Conservation (phyloP, 2,113 vertebrate genomes). For the Colinus virginianus region DNA sequence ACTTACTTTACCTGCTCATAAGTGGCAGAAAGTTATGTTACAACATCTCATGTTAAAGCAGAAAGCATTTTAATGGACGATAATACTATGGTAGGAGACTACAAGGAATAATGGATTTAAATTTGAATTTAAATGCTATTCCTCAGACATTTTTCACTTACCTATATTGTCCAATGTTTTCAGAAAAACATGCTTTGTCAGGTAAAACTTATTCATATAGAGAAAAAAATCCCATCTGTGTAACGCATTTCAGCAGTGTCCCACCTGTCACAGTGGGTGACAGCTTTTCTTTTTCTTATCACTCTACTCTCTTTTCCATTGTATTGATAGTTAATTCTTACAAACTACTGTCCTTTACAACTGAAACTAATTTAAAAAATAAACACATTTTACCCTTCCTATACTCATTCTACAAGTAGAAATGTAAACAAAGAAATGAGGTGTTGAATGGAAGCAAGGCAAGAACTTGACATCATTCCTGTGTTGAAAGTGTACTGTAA, state of each 20-base stretch:
- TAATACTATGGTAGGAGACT: neutral
- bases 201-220: neutral
- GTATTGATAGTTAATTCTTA: neutral
- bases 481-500: neutral
- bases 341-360: neutral
- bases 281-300: neutral
- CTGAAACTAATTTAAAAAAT: neutral
- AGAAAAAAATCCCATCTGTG: neutral
- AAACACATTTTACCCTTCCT: neutral
- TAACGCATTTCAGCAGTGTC: neutral
- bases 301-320: neutral
- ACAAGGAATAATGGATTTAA: neutral
- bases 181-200: neutral
- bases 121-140: neutral
- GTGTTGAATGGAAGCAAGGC: neutral
- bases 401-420: neutral
- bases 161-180: neutral
- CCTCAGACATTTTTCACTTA: neutral
- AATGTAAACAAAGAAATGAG: neutral
- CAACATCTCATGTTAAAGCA: neutral
- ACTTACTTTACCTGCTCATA: constrained; percentile 31
- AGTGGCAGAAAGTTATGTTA: constrained; percentile 5
- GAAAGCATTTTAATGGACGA: constrained; percentile 11
- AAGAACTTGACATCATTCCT: neutral
- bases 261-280: neutral